Base-by-base conservation (phyloP, 1,140 invertebrate species). In the Microplitis mediator region DNA sequence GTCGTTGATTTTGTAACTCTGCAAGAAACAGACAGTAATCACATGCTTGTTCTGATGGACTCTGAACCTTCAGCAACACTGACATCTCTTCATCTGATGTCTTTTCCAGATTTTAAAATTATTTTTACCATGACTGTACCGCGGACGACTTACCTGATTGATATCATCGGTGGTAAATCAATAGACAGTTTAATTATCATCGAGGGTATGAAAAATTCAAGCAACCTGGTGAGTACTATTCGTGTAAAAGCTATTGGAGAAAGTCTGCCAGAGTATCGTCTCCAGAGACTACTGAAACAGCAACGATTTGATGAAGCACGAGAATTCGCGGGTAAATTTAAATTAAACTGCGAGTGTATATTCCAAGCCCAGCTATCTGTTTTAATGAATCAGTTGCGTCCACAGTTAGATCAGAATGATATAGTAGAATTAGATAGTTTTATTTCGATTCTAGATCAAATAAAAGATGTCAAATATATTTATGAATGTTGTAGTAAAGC, bases 261-360 rank as follows among this genome's bases (percentile, higher is more conserved):
- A 76, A 81, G 81, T 65, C 73, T 79, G 50, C 84, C 83, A 4
- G 83, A 85, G 31, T 77, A 71, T 69, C 81, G 84, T 14, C 79
- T 88, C 8, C 78, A 82, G 52, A 77, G 84, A 75, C 80, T 88
- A 45, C 68, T 88, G 50, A 81, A 77, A 68, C 76, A 77, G 65
- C 73, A 74, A 35, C 84, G 85, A 74, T 88, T 86, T 69, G 76
- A 83, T 16, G 82, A 84, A 77, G 87, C 87, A 11, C 78, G 83
- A 74, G 72, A 67, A 35, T 87, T 88, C 76, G 87, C 86, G 2
- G 68, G 45, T n/a, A 80, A 80, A 66, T 85, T 84, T 76, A 74
- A 75, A 60, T 76, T 88, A n/a, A 75, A 82, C 65, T 69, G 78
- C 45, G 83, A 84, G 74, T 56, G 70, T 5, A 82, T 88, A 61